phyloP scores from a whole-genome alignment of 2,888 invertebrate genomes.

The Melikaiella ostensackeni region DNA sequence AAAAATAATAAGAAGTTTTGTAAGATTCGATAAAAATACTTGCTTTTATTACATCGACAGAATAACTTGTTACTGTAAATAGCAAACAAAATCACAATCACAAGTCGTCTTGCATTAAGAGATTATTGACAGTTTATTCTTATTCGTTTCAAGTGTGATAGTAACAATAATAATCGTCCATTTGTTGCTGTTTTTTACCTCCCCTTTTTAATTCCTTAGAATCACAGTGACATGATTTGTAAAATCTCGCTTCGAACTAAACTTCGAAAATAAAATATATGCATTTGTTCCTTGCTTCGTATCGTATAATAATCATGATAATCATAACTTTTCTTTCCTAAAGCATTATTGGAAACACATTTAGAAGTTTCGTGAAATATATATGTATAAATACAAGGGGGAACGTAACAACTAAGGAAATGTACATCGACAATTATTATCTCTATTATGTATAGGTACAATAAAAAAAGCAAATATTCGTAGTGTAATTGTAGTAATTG shows the following conservation, averaged over 20 bases:
- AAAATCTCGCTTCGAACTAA: slow-evolving; percentile 65
- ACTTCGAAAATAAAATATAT: slow-evolving; percentile 70
- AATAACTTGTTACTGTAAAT: slow-evolving; percentile 64
- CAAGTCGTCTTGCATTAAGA: slow-evolving; percentile 57
- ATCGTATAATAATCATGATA: slow-evolving; percentile 47
- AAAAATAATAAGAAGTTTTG: slow-evolving; percentile 41
- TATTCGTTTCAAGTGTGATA: slow-evolving; percentile 41
- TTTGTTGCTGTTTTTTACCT: slow-evolving; percentile 44
- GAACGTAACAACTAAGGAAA: slow-evolving; percentile 67
- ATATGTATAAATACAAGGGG: slow-evolving; percentile 67
- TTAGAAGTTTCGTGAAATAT: slow-evolving; percentile 64
- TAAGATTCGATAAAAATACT: slow-evolving; percentile 64
- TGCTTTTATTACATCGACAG: slow-evolving; percentile 67
- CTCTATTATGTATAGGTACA: slow-evolving; percentile 63
- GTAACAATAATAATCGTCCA: slow-evolving; percentile 52
- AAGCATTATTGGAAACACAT: slow-evolving; percentile 73
- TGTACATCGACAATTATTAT: slow-evolving; percentile 67
- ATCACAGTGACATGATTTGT: slow-evolving; percentile 71
- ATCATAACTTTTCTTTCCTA: slow-evolving; percentile 58
- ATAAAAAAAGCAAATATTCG: slow-evolving; percentile 65
- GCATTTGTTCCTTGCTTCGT: slow-evolving; percentile 41
- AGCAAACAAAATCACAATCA: slow-evolving; percentile 63
- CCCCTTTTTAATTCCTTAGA: slow-evolving; percentile 60
- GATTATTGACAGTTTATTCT: slow-evolving; percentile 48
- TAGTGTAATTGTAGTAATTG: slow-evolving; percentile 47